Conservation (phyloP, 2,888 invertebrate species). For the Drosophila vallismaia region DNA sequence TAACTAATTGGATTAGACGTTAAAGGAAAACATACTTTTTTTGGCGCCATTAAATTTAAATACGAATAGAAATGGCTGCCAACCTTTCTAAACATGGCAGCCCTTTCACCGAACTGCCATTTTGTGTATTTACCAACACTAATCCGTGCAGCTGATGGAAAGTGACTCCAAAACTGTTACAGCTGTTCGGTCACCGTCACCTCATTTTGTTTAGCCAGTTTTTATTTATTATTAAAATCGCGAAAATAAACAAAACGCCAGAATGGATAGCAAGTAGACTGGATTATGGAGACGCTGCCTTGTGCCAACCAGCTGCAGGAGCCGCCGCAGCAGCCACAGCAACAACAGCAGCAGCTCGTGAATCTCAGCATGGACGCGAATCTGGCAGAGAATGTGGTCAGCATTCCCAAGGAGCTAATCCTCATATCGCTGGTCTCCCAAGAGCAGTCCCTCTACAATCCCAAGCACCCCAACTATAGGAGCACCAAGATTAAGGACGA, state of each 20-base stretch:
- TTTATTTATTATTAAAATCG: constrained; percentile 39
- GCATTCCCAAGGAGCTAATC: constrained; percentile 77
- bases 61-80: constrained; percentile 1
- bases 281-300: constrained; percentile 58
- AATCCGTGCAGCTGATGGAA: constrained; percentile 15
- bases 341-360: constrained; percentile 50
- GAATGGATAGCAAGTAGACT: constrained; percentile 43
- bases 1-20: constrained; percentile 79
- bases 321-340: constrained; percentile 34
- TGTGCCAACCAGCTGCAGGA: constrained; percentile 54
- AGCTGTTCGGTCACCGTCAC: constrained; percentile 56
- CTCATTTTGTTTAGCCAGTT: constrained; percentile 43
- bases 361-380: constrained; percentile 64
- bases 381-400: constrained; percentile 61
- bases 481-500: constrained; percentile 77
- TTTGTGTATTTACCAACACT: constrained; percentile 3
- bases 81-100: constrained; percentile 3
- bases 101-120: neutral
- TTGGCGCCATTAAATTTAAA: constrained; percentile 17
- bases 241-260: constrained; percentile 19
- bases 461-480: constrained; percentile 80
- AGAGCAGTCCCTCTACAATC: constrained; percentile 81
- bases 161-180: constrained; percentile 12
- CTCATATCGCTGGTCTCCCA: constrained; percentile 78
- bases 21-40: constrained; percentile 19